Base-by-base conservation (phyloP, 2,888 invertebrate genomes). In the Tiliacea citrago region DNA sequence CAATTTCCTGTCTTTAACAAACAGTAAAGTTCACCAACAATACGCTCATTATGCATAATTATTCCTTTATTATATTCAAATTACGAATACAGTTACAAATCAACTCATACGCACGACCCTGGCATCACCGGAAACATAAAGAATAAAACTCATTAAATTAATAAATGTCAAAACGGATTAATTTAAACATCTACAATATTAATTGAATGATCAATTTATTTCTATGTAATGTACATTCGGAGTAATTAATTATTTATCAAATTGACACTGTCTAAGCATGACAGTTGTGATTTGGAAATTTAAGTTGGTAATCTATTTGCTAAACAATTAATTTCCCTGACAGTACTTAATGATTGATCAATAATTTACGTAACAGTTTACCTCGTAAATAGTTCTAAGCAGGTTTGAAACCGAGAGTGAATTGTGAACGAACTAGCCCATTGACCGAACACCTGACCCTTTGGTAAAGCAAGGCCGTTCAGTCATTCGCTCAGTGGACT, bases 361-460 rank as follows among this genome's bases (percentile, higher is more conserved):
- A 45, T 29, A 3, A 67, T 71, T 72, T 62, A 67, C 24, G 60
- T 72, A 63, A 57, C 45, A 73, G 21, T 68, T 68, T 39, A 53
- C 3, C 24, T 68, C 49, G 57, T 76, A 66, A 65, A 81, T 39
- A 51, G 47, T 63, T 83, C 72, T 77, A 83, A 86, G 80, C 80
- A 81, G 83, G 86, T 86, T 90, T 86, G 92, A 93, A 94, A 94
- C 85, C 86, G 93, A 94, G 92, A 94, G 94, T 93, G 87, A 90
- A 90, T 89, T 89, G 84, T 82, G 75, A 75, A 75, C 77, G 62
- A 92, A 90, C 89, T 92, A 91, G 93, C 92, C 93, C 94, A 92
- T 88, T 93, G 94, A 93, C 94, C 94, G 93, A 68, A 84, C 88
- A 89, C 87, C 90, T 94, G 94, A 94, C 93, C 94, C 94, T 92